These are phyloP conservation scores for Diarsia brunnea DNA, from an alignment of 2,888 invertebrate genomes.

Conservation along the genomic window DNA sequence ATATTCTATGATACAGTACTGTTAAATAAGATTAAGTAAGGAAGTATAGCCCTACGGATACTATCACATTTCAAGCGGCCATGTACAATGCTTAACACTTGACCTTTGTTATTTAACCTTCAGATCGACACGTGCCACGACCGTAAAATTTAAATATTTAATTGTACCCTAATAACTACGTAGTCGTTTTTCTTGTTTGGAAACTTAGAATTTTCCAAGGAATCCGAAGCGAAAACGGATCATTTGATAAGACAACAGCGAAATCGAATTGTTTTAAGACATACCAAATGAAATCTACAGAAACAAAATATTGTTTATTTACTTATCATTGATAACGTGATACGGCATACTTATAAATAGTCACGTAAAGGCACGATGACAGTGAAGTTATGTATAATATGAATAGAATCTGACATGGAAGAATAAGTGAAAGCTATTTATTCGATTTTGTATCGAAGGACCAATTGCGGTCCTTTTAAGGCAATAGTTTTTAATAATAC, in stretches of 20 bases:
- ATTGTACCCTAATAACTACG: slow-evolving; percentile 29
- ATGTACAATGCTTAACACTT: slow-evolving; percentile 56
- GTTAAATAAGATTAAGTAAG: slow-evolving; percentile 50
- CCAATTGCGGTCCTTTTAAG: slow-evolving; percentile 12
- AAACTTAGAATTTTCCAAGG: slow-evolving; percentile 3
- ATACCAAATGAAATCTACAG: slow-evolving; percentile 17
- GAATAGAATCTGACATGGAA: background rate
- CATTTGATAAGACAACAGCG: slow-evolving; percentile 21
- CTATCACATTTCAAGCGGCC: slow-evolving; percentile 50
- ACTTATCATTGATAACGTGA: slow-evolving; percentile 38
- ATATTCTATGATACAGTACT: background rate
- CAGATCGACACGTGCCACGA: slow-evolving; percentile 37
- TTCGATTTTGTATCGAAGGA: slow-evolving; percentile 4
- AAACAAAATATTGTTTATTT: slow-evolving; percentile 46
- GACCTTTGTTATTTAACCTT: slow-evolving; percentile 64
- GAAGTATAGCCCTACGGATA: slow-evolving; percentile 33
- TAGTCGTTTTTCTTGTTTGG: slow-evolving; percentile 6
- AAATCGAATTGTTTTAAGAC: slow-evolving; percentile 24
- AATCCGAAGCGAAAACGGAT: slow-evolving; percentile 22
- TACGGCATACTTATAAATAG: slow-evolving; percentile 17
- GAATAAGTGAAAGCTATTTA: slow-evolving; percentile 10
- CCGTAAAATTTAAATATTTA: slow-evolving; percentile 36
- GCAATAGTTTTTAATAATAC: slow-evolving; percentile 7
- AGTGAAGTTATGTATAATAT: background rate
- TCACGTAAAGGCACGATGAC: background rate